These are phyloP conservation scores for Erythrocercus mccallii DNA, from an alignment of 2,113 vertebrate genomes.

Conservation along the genomic window DNA sequence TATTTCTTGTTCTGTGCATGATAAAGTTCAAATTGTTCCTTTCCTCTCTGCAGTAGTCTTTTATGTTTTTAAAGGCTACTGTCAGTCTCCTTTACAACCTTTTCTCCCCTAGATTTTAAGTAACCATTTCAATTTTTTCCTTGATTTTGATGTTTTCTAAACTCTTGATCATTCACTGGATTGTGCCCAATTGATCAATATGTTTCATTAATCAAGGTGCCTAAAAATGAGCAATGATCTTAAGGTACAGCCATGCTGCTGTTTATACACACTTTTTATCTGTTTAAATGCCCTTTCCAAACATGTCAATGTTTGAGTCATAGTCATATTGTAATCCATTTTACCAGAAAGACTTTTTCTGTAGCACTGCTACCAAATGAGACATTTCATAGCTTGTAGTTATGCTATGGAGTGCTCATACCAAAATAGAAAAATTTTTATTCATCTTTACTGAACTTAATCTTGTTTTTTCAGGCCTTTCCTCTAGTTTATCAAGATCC, in stretches of 20 bases:
- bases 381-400: not conserved
- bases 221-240: not conserved
- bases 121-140: not conserved
- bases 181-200: not conserved
- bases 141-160: not conserved
- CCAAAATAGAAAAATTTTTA: not conserved
- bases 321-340: not conserved
- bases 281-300: not conserved
- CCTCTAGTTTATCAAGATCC: not conserved
- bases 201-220: not conserved
- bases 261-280: not conserved
- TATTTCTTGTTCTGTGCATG: not conserved
- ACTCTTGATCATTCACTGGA: not conserved
- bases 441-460: not conserved
- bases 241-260: not conserved
- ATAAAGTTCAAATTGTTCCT: not conserved
- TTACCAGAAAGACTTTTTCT: not conserved
- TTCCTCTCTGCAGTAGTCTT: not conserved
- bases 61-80: not conserved
- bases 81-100: not conserved
- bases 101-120: not conserved
- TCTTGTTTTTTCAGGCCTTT: not conserved
- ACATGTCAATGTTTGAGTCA: not conserved
- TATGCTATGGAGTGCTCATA: not conserved
- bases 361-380: not conserved